Base-by-base conservation (phyloP, 2,797 vertebrate species). In the Crenuchus spilurus region DNA sequence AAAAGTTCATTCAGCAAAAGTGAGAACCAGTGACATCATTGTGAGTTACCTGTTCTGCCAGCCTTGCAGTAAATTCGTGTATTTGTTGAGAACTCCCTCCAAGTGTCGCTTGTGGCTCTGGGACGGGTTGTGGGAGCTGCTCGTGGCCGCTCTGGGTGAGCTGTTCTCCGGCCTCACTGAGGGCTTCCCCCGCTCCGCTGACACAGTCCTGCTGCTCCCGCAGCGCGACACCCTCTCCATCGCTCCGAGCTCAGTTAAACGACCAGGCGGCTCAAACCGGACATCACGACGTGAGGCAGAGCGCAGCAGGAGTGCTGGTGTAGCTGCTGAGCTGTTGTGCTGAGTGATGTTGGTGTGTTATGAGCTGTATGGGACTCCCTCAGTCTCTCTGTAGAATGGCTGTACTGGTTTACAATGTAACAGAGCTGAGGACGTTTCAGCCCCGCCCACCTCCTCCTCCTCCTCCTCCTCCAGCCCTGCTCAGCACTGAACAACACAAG, bases 51-150 rank as follows among this genome's bases (percentile, higher is more conserved):
- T 95, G 94, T 92, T 94, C 89, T 96, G 95, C 96, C 96, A 97
- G 80, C 96, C 95, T 83, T 97, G 95, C 39, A 97, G 87, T 71
- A 97, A 91, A 90, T 97, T 97, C 61, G 96, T 97, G 90, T 97
- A 97, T 88, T 97, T 97, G 90, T 91, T 96, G 79, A 97, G 91
- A 77, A 92, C 84, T 61, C 95, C 96, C 80, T 97, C 95, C 86
- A 96, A 90, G 82, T 91, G 90, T 72, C 89, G 77, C 79, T 68
- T 86, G 52, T 83, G 92, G 70, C 70, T 57, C 52, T 89, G 78
- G 54, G 79, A 78, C 37, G 80, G 54, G 28, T 28, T 79, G 9
- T 35, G 74, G 2, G 77, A 82, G 4, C 72, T 72, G 70, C 73
- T 81, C 63, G 76, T 76, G 42, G 75, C 80, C 31, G 81, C 68